Base-by-base conservation (phyloP, 2,113 vertebrate genomes). In the Mugil cephalus region DNA sequence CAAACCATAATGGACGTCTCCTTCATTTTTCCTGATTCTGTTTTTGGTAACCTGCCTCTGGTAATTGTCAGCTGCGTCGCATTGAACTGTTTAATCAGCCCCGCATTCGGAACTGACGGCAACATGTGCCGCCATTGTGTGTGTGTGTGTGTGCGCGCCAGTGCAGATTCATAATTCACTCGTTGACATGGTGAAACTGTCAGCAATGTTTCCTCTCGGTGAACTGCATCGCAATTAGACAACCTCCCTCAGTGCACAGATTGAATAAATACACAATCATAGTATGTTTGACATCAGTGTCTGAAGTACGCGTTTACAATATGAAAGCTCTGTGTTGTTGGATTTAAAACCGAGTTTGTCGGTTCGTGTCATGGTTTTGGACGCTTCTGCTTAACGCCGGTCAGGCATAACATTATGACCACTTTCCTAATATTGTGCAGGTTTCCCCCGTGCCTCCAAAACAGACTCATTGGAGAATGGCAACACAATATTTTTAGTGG, bases 131-230 rank as follows among this genome's bases (percentile, higher is more conserved):
- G 15, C 30, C 73, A 43, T 81, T 70, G 65, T 35, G 35, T 61
- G 74, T 70, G 65, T 35, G 35, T 61, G 74, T 69, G 67, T 62
- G 67, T 62, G 82, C 64, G 67, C 50, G 78, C 55, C 69, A 17
- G 64, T 61, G 64, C 52, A 42, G 64, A 69, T 38, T 69, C 54
- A 63, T 86, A 86, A 89, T 90, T 85, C 65, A 84, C 35, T 12
- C 50, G 69, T 36, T 68, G 73, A 85, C 74, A 72, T 51, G 54
- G 62, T 18, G 65, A 83, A 80, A 75, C 83, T 82, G 82, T 87
- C 88, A 79, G 81, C 34, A 34, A 59, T 72, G 75, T 68, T 80
- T 81, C 51, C 79, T 70, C 64, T 67, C 21, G 21, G 47, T 9
- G 65, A 76, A 62, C 17, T 65, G 73, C 60, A 59, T 52, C 47